phyloP scores from a whole-genome alignment of 2,113 vertebrate species.

The Osmerus eperlanus region DNA sequence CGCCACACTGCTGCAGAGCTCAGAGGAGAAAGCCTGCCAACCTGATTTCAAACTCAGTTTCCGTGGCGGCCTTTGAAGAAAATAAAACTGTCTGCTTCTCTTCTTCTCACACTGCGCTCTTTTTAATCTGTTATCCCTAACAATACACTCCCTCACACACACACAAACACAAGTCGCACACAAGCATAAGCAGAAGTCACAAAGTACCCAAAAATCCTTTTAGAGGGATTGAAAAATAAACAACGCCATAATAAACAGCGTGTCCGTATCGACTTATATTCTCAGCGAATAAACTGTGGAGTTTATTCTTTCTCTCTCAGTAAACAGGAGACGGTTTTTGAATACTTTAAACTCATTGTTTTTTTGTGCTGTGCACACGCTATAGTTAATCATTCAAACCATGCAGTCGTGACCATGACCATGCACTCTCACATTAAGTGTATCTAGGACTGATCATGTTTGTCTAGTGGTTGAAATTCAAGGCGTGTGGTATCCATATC shows the following conservation, averaged over 20 bases:
- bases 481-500: conserved; percentile 38
- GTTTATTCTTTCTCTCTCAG: not conserved
- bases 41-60: conserved; percentile 20
- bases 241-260: not conserved
- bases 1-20: not conserved
- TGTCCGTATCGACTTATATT: conserved; percentile 22
- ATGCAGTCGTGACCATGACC: conserved; percentile 6
- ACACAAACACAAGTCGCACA: not conserved
- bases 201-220: conserved; percentile 2
- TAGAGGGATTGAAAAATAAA: conserved; percentile 10
- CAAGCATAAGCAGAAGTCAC: not conserved
- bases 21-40: conserved; percentile 31
- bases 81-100: conserved; percentile 18
- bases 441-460: not conserved
- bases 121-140: too few species aligned
- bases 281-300: conserved; percentile 11
- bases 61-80: conserved; percentile 27
- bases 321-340: too few species aligned
- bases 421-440: conserved; percentile 14
- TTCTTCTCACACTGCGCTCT: too few species aligned
- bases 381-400: conserved; percentile 14
- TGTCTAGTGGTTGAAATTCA: conserved; percentile 49
- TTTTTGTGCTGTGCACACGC: too few species aligned
- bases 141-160: too few species aligned
- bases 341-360: too few species aligned